Evolutionary conservation across 64 coral and sea anemone species (phyloP).

Genomic region (Catalaphyllia jardinei): DNA sequence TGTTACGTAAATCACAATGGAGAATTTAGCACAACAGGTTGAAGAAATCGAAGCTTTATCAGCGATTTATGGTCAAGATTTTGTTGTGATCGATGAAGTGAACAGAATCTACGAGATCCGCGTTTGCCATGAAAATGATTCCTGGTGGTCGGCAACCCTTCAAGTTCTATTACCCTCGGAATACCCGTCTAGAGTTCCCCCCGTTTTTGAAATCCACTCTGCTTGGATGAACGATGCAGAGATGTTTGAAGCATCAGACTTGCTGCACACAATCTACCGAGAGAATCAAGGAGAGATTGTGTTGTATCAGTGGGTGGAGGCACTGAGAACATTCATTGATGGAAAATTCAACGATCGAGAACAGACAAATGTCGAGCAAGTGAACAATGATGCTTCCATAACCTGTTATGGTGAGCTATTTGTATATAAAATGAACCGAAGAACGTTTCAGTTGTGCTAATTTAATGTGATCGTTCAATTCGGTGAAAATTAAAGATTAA

Average conservation of each 20-base stretch:
- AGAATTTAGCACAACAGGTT: slow-evolving; percentile 58
- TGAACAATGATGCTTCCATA: not conserved
- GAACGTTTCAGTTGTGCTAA: not conserved
- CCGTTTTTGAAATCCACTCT: slow-evolving; percentile 87
- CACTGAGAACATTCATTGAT: slow-evolving; percentile 74
- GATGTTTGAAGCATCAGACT: slow-evolving; percentile 50
- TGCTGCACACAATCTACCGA: slow-evolving; percentile 51
- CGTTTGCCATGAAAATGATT: slow-evolving; percentile 52
- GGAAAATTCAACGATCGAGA: slow-evolving; percentile 29
- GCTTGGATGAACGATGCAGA: slow-evolving; percentile 80
- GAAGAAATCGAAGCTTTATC: slow-evolving; percentile 94
- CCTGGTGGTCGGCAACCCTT: slow-evolving; percentile 71
- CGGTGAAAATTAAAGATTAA: not conserved
- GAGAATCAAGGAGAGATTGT: slow-evolving; percentile 77
- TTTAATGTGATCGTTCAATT: too few relatives aligned
- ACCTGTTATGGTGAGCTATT: not conserved
- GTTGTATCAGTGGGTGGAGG: slow-evolving; percentile 86
- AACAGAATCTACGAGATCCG: slow-evolving; percentile 81
- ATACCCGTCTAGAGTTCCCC: slow-evolving; percentile 66
- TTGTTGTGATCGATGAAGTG: slow-evolving; percentile 67
- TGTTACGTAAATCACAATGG: not conserved
- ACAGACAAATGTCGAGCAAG: not conserved
- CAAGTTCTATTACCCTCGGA: slow-evolving; percentile 69
- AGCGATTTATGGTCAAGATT: slow-evolving; percentile 98
- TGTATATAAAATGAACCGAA: not conserved